A percentile compares a stretch with the other conserved stretches of the same genome.
These are phyloP conservation scores for Epistrophe eligans DNA, from an alignment of 2,888 invertebrate species.

Conservation along the genomic window DNA sequence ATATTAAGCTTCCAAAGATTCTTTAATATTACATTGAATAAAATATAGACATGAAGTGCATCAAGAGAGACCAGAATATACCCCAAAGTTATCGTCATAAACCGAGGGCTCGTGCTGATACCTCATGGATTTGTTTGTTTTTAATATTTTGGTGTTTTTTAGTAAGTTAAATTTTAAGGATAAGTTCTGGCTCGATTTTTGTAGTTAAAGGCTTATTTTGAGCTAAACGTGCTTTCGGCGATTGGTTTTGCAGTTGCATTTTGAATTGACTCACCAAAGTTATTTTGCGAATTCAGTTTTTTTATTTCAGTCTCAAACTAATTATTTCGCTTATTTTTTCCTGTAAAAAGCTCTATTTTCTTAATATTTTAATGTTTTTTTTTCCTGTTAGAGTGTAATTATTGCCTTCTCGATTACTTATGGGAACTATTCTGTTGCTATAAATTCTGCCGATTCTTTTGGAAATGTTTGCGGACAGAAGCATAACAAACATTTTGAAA, in stretches of 20 bases:
- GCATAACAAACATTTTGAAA: conserved; percentile 89
- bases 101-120: not conserved
- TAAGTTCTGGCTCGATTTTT: too few species aligned
- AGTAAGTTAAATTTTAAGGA: not conserved
- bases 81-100: not conserved
- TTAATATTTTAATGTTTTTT: too few species aligned
- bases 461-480: conserved; percentile 96
- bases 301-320: too few species aligned
- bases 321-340: too few species aligned
- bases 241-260: too few species aligned
- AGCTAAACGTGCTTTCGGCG: too few species aligned
- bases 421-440: conserved; percentile 92
- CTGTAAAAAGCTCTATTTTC: too few species aligned
- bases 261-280: too few species aligned
- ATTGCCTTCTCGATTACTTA: conserved; percentile 78
- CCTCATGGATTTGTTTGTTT: not conserved
- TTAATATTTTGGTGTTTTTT: conserved; percentile 5
- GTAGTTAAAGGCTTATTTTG: too few species aligned
- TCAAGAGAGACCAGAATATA: not conserved
- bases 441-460: conserved; percentile 96
- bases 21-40: not conserved
- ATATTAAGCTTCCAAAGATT: not conserved
- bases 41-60: not conserved
- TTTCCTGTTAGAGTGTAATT: conserved; percentile 4
- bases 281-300: too few species aligned